Percentiles rank a stretch among this genome's conserved stretches.
Evolutionary conservation across 1,140 invertebrate genomes (phyloP).

Genomic region (Aplysia californica): DNA sequence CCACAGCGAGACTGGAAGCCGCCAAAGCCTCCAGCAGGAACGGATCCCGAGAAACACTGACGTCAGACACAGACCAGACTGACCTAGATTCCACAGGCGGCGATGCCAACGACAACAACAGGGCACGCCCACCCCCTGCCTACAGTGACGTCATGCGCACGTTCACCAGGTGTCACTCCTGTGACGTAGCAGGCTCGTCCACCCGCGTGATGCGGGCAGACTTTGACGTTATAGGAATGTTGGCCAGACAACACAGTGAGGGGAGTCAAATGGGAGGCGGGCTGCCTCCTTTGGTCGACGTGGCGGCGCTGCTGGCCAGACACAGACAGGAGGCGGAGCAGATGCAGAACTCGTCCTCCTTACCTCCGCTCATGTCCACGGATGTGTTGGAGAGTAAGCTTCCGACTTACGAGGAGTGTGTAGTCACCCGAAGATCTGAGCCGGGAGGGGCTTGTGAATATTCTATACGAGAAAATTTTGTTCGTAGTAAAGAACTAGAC

Average conservation of each 20-base stretch:
- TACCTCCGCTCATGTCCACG: background rate
- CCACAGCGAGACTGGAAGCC: conserved; percentile 7
- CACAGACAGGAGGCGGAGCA: background rate
- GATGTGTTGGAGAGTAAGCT: background rate
- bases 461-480: too few species aligned
- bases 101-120: background rate
- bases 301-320: background rate
- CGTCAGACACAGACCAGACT: background rate
- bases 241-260: conserved; percentile 6
- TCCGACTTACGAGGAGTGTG: conserved; percentile 2
- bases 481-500: too few species aligned
- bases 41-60: background rate
- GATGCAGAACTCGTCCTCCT: too few species aligned
- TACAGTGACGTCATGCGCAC: conserved; percentile 2
- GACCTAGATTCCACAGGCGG: background rate
- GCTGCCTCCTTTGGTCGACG: conserved; percentile 1
- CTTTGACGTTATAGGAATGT: background rate
- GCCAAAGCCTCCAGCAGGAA: conserved; percentile 3
- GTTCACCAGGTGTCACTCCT: conserved; percentile 4
- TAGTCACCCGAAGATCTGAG: too few species aligned
- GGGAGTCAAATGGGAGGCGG: background rate
- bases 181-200: background rate
- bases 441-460: too few species aligned
- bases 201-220: too few species aligned
- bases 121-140: background rate